Conservation (phyloP, 2,797 vertebrate species). For the Antennarius maculatus region DNA sequence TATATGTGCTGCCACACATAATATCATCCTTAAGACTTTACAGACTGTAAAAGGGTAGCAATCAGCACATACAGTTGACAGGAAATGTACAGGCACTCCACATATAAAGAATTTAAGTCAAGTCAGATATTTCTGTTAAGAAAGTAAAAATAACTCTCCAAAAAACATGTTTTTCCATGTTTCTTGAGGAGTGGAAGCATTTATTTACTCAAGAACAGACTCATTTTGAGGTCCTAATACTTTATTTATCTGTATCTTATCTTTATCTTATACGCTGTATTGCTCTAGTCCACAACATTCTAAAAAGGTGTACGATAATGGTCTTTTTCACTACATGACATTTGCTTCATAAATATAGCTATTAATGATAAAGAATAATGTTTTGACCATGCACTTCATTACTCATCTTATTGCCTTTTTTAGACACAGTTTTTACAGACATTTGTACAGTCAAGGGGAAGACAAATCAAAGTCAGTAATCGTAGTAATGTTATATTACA, state of each 20-base stretch:
- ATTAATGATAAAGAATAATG: no score
- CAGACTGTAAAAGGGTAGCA: slow-evolving; percentile 3
- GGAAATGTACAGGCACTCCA: no score
- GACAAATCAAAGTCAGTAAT: no score
- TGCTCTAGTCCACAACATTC: background rate
- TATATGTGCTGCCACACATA: slow-evolving; percentile 31
- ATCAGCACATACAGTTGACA: background rate
- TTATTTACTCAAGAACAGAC: background rate
- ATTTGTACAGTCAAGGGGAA: no score
- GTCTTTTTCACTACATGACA: no score
- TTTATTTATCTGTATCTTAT: no score
- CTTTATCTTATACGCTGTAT: background rate
- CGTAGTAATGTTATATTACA: no score
- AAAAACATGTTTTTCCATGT: background rate
- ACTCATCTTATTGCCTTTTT: no score
- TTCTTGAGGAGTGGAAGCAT: background rate
- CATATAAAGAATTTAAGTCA: no score
- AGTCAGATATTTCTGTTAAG: no score
- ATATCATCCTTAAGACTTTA: background rate
- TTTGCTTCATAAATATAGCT: background rate
- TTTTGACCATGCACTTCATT: no score
- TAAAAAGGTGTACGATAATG: background rate
- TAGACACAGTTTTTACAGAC: no score
- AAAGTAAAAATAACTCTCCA: background rate
- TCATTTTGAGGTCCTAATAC: background rate